These are phyloP conservation scores for Pachycephala philippinensis DNA, from an alignment of 2,113 vertebrate genomes.

Conservation along the genomic window DNA sequence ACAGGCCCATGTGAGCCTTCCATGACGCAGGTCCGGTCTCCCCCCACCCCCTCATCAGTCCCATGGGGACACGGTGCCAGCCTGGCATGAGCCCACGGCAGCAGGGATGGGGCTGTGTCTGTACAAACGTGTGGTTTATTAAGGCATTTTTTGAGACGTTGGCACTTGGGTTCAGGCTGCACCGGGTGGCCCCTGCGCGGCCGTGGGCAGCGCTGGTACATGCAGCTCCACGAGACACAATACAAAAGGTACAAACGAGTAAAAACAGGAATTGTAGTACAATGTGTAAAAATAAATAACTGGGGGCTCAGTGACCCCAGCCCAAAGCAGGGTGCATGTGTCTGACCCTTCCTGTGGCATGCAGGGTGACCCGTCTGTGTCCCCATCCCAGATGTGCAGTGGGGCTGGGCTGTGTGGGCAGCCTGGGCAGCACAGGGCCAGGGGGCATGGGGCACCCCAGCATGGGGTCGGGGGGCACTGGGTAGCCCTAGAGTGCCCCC, in stretches of 20 bases:
- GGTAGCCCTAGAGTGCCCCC: neutral
- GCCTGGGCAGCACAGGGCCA: neutral
- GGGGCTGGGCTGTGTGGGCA: neutral
- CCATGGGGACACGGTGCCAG: accelerated
- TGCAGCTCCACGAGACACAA: slow-evolving; percentile 47
- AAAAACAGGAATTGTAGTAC: slow-evolving; percentile 43
- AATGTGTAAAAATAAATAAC: slow-evolving; percentile 62
- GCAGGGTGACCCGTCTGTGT: neutral
- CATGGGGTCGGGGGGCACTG: neutral
- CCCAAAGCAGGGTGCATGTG: neutral
- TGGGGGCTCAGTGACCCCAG: neutral
- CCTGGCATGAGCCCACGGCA: accelerated
- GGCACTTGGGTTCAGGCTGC: slow-evolving; percentile 64
- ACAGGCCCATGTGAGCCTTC: neutral
- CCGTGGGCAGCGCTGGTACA: neutral
- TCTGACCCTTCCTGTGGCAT: neutral
- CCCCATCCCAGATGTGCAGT: neutral
- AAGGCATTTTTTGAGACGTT: slow-evolving; percentile 65
- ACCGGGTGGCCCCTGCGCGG: neutral
- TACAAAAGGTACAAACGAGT: slow-evolving; percentile 57
- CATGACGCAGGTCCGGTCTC: accelerated
- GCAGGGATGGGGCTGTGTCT: neutral
- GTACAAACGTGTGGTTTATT: slow-evolving; percentile 71
- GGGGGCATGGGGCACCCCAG: neutral
- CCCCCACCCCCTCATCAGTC: neutral